Evolutionary conservation across 2,888 invertebrate species (phyloP).

Genomic region (Deilephila porcellus): DNA sequence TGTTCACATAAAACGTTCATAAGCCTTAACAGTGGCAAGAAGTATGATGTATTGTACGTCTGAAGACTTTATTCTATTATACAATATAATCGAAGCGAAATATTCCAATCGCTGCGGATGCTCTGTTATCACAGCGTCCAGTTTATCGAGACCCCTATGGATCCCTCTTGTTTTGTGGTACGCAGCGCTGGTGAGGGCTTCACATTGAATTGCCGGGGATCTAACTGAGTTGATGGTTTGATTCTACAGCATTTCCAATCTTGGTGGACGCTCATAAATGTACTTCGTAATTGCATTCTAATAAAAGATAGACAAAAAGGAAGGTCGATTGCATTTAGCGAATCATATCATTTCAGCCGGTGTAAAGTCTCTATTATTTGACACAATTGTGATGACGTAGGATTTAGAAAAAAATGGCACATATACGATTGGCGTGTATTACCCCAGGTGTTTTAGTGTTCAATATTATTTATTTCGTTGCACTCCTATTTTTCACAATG

Average conservation of each 20-base stretch:
- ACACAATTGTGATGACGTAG: too few relatives aligned
- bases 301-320: neutral
- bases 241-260: conserved; percentile 50
- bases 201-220: conserved; percentile 23
- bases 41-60: conserved; percentile 1
- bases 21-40: neutral
- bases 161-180: conserved; percentile 10
- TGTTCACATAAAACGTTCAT: neutral
- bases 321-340: neutral
- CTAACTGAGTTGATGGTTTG: conserved; percentile 43
- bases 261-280: conserved; percentile 35
- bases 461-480: too few relatives aligned
- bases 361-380: too few relatives aligned
- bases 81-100: conserved; percentile 20
- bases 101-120: conserved; percentile 18
- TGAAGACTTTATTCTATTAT: conserved; percentile 19
- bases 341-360: too few relatives aligned
- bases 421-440: too few relatives aligned
- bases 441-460: too few relatives aligned
- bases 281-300: conserved; percentile 12
- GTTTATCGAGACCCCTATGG: neutral
- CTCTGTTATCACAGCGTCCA: conserved; percentile 33
- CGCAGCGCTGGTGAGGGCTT: neutral
- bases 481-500: too few relatives aligned
- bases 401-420: too few relatives aligned